Evolutionary conservation across 2,888 invertebrate genomes (phyloP), one percentile per base, ranked within the genome.

Genomic region (Brachylomia viminalis): DNA sequence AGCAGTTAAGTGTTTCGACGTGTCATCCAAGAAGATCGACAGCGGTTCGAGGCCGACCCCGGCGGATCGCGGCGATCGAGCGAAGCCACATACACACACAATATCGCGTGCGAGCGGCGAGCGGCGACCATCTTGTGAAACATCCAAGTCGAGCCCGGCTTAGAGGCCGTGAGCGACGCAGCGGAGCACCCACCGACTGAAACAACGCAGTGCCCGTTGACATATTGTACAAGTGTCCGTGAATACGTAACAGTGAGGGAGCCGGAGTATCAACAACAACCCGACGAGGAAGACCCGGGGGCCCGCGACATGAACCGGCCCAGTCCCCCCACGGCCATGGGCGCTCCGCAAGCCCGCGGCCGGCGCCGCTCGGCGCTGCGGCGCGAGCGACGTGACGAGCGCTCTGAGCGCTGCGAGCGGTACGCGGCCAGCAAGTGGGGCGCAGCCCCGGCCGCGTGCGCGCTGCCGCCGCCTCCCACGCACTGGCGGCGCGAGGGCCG

Each of bases 391-490:
- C 87, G 90, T 73, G 90, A 88, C 82, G 90, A 92, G 76, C 92
- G 95, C 61, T 92, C 92, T 74, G 95, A 95, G 89, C 95, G 95
- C 84, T 95, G 93, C 81, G 95, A 95, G 90, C 94, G 95, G 82
- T 95, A 94, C 93, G 98, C 98, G 85, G 98, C 97, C 91, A 98
- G 98, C 92, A 98, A 98, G 94, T 98, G 98, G 97, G 98, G 98
- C 91, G 98, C 98, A 88, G 98, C 98, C 74, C 98, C 98, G 70
- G 97, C 98, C 77, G 98, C 98, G 64, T 97, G 97, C 88, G 97
- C 98, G 84, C 95, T 98, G 91, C 98, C 98, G 79, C 98, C 97
- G 92, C 98, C 98, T 89, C 98, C 98, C 79, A 97, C 97, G 86
- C 98, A 98, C 94, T 98, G 98, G 98, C 97, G 94, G 87, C 94